phyloP scores from a whole-genome alignment of 2,888 invertebrate genomes.

The Platycheirus rosarum region DNA sequence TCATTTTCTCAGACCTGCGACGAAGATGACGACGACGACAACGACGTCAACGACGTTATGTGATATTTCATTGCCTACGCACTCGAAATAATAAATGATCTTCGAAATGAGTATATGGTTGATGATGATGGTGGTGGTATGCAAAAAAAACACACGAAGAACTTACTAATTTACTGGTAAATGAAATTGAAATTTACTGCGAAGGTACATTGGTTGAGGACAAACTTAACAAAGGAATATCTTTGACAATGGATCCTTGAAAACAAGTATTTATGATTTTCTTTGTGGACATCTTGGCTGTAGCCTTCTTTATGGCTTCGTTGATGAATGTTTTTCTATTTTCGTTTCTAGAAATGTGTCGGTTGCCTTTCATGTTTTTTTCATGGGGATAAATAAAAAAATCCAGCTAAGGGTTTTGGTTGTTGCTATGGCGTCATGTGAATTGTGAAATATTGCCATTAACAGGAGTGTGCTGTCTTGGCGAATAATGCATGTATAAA shows the following conservation, averaged over 20 bases:
- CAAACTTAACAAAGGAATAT: constrained; percentile 46
- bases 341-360: constrained; percentile 9
- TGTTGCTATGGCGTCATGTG: background rate
- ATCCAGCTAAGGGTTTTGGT: background rate
- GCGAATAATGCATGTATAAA: background rate
- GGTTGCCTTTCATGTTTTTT: constrained; percentile 12
- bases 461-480: background rate
- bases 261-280: constrained; percentile 17
- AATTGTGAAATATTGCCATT: background rate
- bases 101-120: constrained; percentile 24
- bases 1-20: constrained; percentile 16
- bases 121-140: constrained; percentile 46
- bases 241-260: constrained; percentile 61
- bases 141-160: constrained; percentile 4
- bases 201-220: constrained; percentile 31
- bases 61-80: constrained; percentile 71
- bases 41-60: constrained; percentile 40
- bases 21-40: too few species aligned
- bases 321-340: constrained; percentile 27
- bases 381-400: background rate
- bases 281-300: constrained; percentile 8
- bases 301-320: constrained; percentile 14
- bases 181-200: constrained; percentile 61
- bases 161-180: constrained; percentile 37
- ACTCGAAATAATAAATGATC: constrained; percentile 70